Base-by-base conservation (phyloP, 2,113 vertebrate genomes). In the Forbesichthys papilliferus region DNA sequence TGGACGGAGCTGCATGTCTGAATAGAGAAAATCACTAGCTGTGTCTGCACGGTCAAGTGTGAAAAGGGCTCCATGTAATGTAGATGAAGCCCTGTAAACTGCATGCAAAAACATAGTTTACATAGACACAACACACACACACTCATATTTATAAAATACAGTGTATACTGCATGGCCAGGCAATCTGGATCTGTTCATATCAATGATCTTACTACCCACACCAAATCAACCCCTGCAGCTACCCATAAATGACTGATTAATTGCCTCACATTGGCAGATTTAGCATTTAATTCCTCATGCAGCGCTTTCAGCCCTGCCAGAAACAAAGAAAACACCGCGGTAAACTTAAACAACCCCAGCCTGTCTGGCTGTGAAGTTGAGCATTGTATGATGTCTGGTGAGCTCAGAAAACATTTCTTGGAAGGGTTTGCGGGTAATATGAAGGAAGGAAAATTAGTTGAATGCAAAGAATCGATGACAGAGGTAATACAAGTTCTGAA, bases 261-360 rank as follows among this genome's bases (percentile, higher is more conserved):
- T 33, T 33, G 27, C 56, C 56, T 27, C 56, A 27, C 27, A 33
- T 58, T 58, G 14, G 27, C 56, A 9, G 7, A 9, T 58, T 33
- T 16, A 58, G 56, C 52, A 4, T n/a, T 54, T 54, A 16, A 54
- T 54, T 14, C n/a, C 11, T 54, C 52, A 54, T 54, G n/a, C 13
- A 54, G 13, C 36, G 5, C 5, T 42, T 54, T 54, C 13, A 54
- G 52, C 6, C n/a, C 33, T 58, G 18, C 56, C 56, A 34, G 27
- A 10, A 12, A 58, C 27, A 58, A 11, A 33, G 20, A 58, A 58
- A 33, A 12, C 56, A 58, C 10, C 11, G 18, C 56, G 33, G 27
- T 58, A 58, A 58, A 33, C 56, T 58, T 58, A 58, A 58, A 58
- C 56, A 58, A 34, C 27, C 27, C 56, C 56, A 58, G 56, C 56